A percentile compares a stretch with the other conserved stretches of the same genome.
Conservation (phyloP, 2,797 vertebrate species). For the Spondyliosoma cantharus region DNA sequence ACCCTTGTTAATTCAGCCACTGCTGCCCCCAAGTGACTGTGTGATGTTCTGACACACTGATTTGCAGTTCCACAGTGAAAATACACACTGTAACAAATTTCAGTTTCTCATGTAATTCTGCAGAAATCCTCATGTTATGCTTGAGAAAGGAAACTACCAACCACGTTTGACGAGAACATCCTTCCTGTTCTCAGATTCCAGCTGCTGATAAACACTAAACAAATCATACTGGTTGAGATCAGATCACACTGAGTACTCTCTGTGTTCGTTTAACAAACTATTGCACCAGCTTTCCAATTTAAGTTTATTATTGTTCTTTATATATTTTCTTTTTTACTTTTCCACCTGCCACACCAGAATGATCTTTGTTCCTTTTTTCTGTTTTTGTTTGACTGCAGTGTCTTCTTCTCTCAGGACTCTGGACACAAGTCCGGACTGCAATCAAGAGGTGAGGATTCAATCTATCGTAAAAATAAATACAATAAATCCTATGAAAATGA, state of each 20-base stretch:
- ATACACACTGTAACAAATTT: neutral
- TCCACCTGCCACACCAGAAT: conserved; percentile 23
- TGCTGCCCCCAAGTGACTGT: conserved; percentile 58
- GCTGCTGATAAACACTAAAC: conserved; percentile 38
- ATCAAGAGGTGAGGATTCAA: conserved; percentile 66
- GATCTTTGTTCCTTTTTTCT: conserved; percentile 41
- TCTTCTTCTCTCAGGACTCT: conserved; percentile 63
- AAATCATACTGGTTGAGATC: neutral
- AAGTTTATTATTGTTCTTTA: neutral
- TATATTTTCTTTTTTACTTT: neutral
- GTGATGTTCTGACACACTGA: conserved; percentile 9
- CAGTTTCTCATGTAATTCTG: neutral
- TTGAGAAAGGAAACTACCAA: conserved; percentile 28
- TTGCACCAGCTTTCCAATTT: neutral
- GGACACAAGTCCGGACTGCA: conserved; percentile 61
- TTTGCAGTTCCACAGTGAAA: neutral
- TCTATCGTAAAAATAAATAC: neutral
- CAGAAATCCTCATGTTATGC: neutral
- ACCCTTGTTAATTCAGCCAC: neutral
- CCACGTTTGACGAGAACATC: conserved; percentile 14
- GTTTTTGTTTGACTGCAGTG: conserved; percentile 33
- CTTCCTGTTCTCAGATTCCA: conserved; percentile 56
- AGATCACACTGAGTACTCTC: neutral
- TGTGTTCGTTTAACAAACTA: neutral
- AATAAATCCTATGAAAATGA: neutral